These are phyloP conservation scores for Kradibia gibbosae DNA, from an alignment of 1,140 invertebrate genomes.

Conservation along the genomic window DNA sequence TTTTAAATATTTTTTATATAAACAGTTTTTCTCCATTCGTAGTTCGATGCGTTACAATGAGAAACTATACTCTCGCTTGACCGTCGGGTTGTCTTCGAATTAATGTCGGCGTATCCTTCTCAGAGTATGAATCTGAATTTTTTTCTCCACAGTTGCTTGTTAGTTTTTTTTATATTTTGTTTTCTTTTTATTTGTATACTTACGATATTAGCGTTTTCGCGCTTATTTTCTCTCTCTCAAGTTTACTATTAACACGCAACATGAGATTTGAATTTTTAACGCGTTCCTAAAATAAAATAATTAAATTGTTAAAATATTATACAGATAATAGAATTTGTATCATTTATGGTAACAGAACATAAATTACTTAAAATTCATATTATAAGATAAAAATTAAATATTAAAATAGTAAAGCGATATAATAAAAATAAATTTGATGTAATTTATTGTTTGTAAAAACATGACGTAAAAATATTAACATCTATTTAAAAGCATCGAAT, in stretches of 20 bases:
- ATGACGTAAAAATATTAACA: not conserved
- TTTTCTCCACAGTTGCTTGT: conserved; percentile 36
- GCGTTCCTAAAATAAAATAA: conserved; percentile 66
- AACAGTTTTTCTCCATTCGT: conserved; percentile 31
- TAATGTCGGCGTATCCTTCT: conserved; percentile 26
- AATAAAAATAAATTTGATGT: not conserved
- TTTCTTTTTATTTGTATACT: conserved; percentile 47
- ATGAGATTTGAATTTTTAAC: conserved; percentile 65
- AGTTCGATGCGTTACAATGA: conserved; percentile 46
- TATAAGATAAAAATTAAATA: too few relatives aligned
- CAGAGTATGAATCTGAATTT: conserved; percentile 32
- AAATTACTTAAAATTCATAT: not conserved
- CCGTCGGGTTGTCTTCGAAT: conserved; percentile 34
- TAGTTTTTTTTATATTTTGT: conserved; percentile 49
- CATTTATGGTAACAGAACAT: not conserved
- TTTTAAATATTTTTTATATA: conserved; percentile 21
- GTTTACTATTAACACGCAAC: conserved; percentile 65
- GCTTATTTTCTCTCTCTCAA: conserved; percentile 52
- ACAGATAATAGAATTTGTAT: not conserved
- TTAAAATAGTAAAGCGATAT: not conserved
- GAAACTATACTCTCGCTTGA: conserved; percentile 33
- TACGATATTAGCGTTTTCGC: conserved; percentile 57
- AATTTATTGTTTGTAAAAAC: not conserved
- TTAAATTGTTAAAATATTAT: not conserved
- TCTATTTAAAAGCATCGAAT: not conserved